Evolutionary conservation across 1,140 invertebrate species (phyloP).

Genomic region (Rhagoletis pomonella): DNA sequence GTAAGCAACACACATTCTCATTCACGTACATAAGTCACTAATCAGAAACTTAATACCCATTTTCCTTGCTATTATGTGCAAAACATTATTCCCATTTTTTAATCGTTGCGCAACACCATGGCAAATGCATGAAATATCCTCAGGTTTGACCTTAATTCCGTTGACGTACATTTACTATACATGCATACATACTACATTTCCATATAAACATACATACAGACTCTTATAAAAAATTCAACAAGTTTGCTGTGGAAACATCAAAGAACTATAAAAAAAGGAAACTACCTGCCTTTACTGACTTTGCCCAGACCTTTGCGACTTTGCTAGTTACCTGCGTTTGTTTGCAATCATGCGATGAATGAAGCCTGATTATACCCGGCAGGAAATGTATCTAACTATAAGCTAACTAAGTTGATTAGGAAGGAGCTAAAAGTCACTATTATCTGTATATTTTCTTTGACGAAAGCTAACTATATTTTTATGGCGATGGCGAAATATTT

Average conservation of each 20-base stretch:
- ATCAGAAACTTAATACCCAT: constrained; percentile 49
- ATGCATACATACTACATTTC: not conserved
- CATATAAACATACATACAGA: not conserved
- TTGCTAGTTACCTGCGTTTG: constrained; percentile 31
- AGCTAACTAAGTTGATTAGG: too few species aligned
- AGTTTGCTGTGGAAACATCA: constrained; percentile 16
- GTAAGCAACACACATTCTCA: not conserved
- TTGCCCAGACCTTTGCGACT: not conserved
- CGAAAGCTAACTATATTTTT: too few species aligned
- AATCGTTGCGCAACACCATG: constrained; percentile 11
- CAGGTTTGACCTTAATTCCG: constrained; percentile 39
- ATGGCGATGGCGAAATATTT: too few species aligned
- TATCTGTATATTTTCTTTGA: too few species aligned
- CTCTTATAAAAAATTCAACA: not conserved
- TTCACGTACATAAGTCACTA: not conserved
- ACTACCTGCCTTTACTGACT: constrained; percentile 12
- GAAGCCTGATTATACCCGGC: not conserved
- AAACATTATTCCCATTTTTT: constrained; percentile 30
- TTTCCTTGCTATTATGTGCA: constrained; percentile 32
- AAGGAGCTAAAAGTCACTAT: too few species aligned
- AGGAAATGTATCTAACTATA: too few species aligned
- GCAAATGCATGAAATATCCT: not conserved
- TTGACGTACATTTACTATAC: not conserved
- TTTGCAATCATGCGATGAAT: constrained; percentile 5
- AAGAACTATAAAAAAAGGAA: constrained; percentile 17